phyloP scores from a whole-genome alignment of 2,113 vertebrate species.

The Nyctereutes procyonoides region DNA sequence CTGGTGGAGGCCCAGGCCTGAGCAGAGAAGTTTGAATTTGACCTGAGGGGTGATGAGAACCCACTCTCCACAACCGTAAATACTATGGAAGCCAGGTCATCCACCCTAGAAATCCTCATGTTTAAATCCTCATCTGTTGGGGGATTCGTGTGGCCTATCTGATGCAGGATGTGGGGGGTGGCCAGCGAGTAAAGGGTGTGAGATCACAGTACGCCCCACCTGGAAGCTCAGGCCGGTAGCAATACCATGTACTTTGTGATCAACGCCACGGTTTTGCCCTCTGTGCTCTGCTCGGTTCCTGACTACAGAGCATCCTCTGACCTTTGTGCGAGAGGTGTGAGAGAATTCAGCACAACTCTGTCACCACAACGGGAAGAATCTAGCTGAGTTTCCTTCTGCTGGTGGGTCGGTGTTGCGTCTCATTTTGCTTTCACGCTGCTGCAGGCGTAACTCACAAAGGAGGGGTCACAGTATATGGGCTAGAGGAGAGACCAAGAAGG shows the following conservation, averaged over 20 bases:
- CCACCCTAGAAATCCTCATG: neutral
- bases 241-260: rapidly evolving
- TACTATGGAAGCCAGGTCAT: rapidly evolving
- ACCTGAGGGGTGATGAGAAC: neutral
- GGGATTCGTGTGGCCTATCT: neutral
- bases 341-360: neutral
- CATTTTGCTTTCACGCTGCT: neutral
- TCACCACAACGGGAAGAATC: neutral
- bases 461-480: neutral
- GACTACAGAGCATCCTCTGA: neutral
- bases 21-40: rapidly evolving
- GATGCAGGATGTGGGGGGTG: neutral
- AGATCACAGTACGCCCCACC: too few relatives aligned
- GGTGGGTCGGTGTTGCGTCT: neutral
- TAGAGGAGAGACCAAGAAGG: neutral
- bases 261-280: neutral
- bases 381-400: neutral
- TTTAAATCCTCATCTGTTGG: neutral
- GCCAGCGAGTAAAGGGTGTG: neutral
- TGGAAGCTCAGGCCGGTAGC: neutral
- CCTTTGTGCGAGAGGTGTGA: neutral
- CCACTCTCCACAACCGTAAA: too few relatives aligned
- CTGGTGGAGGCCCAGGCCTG: neutral
- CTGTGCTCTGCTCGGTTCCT: neutral
- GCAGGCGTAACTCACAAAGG: neutral